Percentiles rank a stretch among this genome's conserved stretches.
These are phyloP conservation scores for Panagrolaimus sp. DNA, from an alignment of 1,140 invertebrate genomes.

Conservation along the genomic window DNA sequence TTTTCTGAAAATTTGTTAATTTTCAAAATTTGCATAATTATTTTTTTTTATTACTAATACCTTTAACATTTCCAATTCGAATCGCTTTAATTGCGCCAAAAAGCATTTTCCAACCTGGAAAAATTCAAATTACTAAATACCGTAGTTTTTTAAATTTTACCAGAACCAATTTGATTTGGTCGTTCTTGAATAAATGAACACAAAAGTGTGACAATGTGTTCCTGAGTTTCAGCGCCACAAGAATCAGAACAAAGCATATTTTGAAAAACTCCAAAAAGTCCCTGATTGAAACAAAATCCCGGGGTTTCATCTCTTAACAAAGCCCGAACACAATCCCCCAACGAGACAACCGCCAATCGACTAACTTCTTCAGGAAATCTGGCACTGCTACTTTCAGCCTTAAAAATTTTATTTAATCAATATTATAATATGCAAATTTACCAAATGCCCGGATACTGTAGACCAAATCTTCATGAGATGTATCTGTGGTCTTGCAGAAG, in stretches of 20 bases:
- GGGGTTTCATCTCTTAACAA: neutral
- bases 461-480: slow-evolving; percentile 2
- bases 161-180: neutral
- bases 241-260: neutral
- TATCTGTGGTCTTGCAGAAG: neutral
- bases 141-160: too few species aligned
- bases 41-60: too few species aligned
- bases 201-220: neutral
- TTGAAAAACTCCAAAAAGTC: neutral
- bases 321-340: neutral
- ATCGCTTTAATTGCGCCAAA: slow-evolving; percentile 8
- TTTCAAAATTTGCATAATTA: too few species aligned
- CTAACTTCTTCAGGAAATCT: slow-evolving; percentile 1
- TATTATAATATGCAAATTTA: too few species aligned
- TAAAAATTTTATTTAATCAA: too few species aligned
- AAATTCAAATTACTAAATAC: too few species aligned
- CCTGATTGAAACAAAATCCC: neutral
- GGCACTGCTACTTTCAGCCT: neutral
- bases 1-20: too few species aligned
- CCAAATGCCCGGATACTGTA: neutral
- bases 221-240: neutral
- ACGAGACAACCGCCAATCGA: neutral
- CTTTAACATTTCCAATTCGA: neutral
- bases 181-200: neutral
- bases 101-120: slow-evolving; percentile 4